phyloP scores from a whole-genome alignment of 2,113 vertebrate genomes.

The Leptobrachium ailaonicum region DNA sequence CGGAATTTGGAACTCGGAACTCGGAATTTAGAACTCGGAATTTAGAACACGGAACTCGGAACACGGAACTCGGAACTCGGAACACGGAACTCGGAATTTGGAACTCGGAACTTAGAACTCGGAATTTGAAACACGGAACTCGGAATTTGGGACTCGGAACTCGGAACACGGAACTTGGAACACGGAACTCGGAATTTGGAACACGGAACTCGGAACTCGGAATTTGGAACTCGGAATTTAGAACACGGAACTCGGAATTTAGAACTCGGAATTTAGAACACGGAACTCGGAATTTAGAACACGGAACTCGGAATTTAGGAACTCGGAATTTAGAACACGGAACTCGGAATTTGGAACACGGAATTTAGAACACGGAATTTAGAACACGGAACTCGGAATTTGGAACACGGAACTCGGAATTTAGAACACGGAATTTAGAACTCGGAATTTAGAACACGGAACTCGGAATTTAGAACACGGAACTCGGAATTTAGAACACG shows the following conservation, averaged over 20 bases:
- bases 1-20: not conserved
- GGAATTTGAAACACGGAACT: too few relatives aligned
- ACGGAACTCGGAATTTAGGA: not conserved
- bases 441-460: not conserved
- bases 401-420: not conserved
- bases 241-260: too few relatives aligned
- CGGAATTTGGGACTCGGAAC: too few relatives aligned
- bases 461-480: not conserved
- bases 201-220: too few relatives aligned
- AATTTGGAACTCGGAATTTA: too few relatives aligned
- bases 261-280: too few relatives aligned
- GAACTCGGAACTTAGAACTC: too few relatives aligned
- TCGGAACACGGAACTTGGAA: too few relatives aligned
- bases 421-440: not conserved
- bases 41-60: too few relatives aligned
- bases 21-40: not conserved
- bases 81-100: not conserved
- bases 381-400: not conserved
- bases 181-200: not conserved
- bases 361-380: not conserved
- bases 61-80: too few relatives aligned
- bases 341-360: not conserved
- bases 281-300: not conserved
- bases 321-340: not conserved
- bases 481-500: not conserved